Base-by-base conservation (phyloP, 2,888 invertebrate species). In the Dicyrtoma fusca region DNA sequence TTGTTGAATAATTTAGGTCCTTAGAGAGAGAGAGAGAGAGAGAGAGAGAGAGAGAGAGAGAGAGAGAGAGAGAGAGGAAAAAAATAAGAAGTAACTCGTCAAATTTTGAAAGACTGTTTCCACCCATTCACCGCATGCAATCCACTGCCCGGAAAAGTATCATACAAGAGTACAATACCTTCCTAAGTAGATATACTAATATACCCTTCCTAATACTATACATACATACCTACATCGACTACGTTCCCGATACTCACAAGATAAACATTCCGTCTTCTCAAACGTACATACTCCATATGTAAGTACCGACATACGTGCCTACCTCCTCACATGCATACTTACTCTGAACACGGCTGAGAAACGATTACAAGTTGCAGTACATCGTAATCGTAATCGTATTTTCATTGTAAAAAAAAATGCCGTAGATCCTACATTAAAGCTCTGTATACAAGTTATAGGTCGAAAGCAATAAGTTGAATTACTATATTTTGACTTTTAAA, bases 41-140 rank as follows among this genome's bases (percentile, higher is more conserved):
- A 49, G 49, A 45, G 26, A 49, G 49, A 19, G 49, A 49, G 19
- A 49, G 49, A 45, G 26, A 44, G 61, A 21, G 34, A 63, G 63
- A 14, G 19, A 49, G 49, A 19, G 49, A 49, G 49, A 19, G 49
- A 49, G 19, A 49, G 49, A 45, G 26, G n/a, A 72, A 71, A 75
- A 74, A 74, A 73, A 65, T 69, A 73, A 69, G 72, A 72, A 77
- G 76, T 76, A 77, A 74, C 75, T 77, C 75, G 75, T 77, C 77
- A 77, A 77, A 77, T 69, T 76, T 71, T 77, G 77, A 77, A 74
- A 74, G 74, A 72, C 69, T 73, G 76, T 76, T 77, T 76, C 76
- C 75, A 76, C 77, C 76, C 75, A 74, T 74, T 77, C 76, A 25
- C 59, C 26, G 73, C 77, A 75, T 77, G 77, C 77, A 63, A 77